phyloP scores from a whole-genome alignment of 2,113 vertebrate genomes.

The Poeciliopsis retropinna region DNA sequence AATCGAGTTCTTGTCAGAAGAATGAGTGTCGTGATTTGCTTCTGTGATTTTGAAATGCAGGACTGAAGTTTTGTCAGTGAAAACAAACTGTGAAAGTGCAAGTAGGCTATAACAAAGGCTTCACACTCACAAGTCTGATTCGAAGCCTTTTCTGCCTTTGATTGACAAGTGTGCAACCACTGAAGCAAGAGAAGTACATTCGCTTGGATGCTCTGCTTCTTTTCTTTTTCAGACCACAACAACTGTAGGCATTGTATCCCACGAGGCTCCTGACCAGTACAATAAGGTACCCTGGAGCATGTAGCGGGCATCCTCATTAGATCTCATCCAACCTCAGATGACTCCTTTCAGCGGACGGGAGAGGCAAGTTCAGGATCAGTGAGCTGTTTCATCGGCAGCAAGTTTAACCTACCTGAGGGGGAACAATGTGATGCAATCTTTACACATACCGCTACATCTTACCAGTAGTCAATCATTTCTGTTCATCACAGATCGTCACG shows the following conservation, averaged over 20 bases:
- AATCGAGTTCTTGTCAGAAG: neutral
- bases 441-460: slow-evolving; percentile 31
- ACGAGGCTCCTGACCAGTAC: slow-evolving; percentile 7
- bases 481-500: slow-evolving; percentile 24
- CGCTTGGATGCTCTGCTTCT: slow-evolving; percentile 7
- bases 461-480: slow-evolving; percentile 35
- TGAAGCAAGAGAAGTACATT: slow-evolving; percentile 20
- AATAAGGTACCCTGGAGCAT: slow-evolving; percentile 20
- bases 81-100: slow-evolving; percentile 13
- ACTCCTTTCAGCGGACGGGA: slow-evolving; percentile 13
- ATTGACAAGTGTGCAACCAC: slow-evolving; percentile 22
- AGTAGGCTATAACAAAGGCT: slow-evolving; percentile 3
- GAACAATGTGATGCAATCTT: slow-evolving; percentile 30
- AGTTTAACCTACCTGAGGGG: slow-evolving; percentile 5
- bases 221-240: slow-evolving; percentile 2
- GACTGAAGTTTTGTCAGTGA: slow-evolving; percentile 2
- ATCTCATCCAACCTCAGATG: neutral
- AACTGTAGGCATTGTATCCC: slow-evolving; percentile 7
- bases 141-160: slow-evolving; percentile 21
- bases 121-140: slow-evolving; percentile 13
- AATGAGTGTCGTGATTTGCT: neutral
- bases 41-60: slow-evolving; percentile 10
- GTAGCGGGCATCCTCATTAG: slow-evolving; percentile 5
- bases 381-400: slow-evolving; percentile 38
- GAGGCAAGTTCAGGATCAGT: slow-evolving; percentile 45